Evolutionary conservation across 2,113 vertebrate genomes (phyloP), one percentile per base, ranked within the genome.

Genomic region (Neodontobutis hainanensis): DNA sequence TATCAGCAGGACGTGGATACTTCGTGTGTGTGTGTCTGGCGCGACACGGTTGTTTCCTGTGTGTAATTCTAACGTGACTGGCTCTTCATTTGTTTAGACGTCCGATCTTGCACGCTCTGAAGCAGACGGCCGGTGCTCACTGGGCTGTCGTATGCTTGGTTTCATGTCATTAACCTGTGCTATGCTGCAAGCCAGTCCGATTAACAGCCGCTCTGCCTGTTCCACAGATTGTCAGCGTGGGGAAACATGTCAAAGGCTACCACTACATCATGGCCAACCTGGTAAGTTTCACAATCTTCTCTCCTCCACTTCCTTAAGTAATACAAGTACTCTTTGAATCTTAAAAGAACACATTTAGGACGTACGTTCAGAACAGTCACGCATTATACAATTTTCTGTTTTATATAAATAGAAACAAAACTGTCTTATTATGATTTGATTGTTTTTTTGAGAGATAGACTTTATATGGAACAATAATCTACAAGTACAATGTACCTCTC

Each of bases 221-320:
- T 80, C 74, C 76, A 49, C 89, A 98, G 97, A 96, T 99, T 78
- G 96, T 99, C 82, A 99, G 97, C 40, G 96, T 98, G 46, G 97
- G 97, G 73, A 99, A 99, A 77, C 96, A 99, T 63, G 96, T 99
- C 76, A 98, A 97, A 94, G 96, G 96, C 75, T 98, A 98, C 89
- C 97, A 99, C 91, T 99, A 99, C 91, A 98, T 99, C 92, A 95
- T 98, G 92, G 97, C 97, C 87, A 99, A 98, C 87, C 92, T 99
- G 96, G 97, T 99, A 75, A 92, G 92, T 8, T 32, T 11, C 64
- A 68, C 40, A 27, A 27, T 27, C 19, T 27, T 27, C 19, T 27
- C 19, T 27, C 19, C 19, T 27, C 19, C 3, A 27, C 19, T 3
- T 3, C 19, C 19, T 27, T 27, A 27, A 3, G 3, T 27, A 27